Evolutionary conservation across 2,888 invertebrate species (phyloP), one percentile per base, ranked within the genome.

Genomic region (Adelognathus sp.): DNA sequence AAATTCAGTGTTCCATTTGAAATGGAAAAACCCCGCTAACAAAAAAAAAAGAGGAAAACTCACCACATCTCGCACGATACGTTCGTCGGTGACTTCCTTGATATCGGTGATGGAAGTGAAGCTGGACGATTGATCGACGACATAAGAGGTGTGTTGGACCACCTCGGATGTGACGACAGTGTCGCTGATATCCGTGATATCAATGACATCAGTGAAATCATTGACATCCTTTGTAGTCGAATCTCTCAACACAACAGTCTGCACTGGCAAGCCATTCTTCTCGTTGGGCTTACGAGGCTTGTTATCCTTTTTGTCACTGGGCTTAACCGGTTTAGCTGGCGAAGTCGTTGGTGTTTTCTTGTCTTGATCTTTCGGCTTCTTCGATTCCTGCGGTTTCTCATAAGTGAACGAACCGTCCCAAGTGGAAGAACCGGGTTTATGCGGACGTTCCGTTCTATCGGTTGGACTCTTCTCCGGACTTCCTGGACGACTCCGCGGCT

Each of bases 131-230:
- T 87, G 86, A 79, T 90, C 89, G 80, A 88, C 79, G n/a, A 85
- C 85, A 72, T 86, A 87, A 16, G 88, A 87, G 3, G 87, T 85
- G 50, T 81, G 78, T 71, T 88, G 84, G 31, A 87, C 67, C 66
- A 85, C 66, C 71, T 89, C 88, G 11, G 84, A 86, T 50, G 92
- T 91, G 79, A 91, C 89, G 71, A 92, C 90, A 70, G 92, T 90
- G 83, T 93, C 92, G 11, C 90, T 92, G 84, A 89, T 89, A 80
- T 92, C 92, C 81, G 90, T 91, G 69, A 92, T 87, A 44, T 86
- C 85, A 6, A 21, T 75, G 9, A 64, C 50, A 76, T 92, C 90
- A 77, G 90, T 91, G 58, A 92, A n/a, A n/a, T n/a, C n/a, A n/a
- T n/a, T n/a, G n/a, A n/a, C 85, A 27, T 84, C 81, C 72, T 36